A percentile compares a stretch with the other conserved stretches of the same genome.
phyloP scores from a whole-genome alignment of 92 coral and sea anemone species.

The Plumapathes pennacea region DNA sequence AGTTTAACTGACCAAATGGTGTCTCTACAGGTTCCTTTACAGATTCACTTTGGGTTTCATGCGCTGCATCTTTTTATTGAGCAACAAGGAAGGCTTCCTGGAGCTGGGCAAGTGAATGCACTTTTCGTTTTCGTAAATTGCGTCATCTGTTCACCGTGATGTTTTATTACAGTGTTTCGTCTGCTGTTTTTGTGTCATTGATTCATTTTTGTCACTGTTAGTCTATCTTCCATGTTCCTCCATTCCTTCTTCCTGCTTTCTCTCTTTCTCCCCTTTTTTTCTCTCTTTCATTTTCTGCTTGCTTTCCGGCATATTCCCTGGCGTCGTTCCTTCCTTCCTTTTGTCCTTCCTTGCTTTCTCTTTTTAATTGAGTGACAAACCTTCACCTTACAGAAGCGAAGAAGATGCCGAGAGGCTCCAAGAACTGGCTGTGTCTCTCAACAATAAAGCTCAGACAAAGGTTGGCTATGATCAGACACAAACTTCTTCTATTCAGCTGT shows the following conservation, averaged over 20 bases:
- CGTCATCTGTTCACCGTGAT: too few relatives aligned
- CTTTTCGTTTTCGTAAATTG: too few relatives aligned
- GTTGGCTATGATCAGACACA: constrained; percentile 5
- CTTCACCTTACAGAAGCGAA: constrained; percentile 38
- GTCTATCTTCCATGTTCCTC: neutral
- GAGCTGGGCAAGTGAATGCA: constrained; percentile 59
- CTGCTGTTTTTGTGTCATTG: neutral
- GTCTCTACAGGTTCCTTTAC: constrained; percentile 69
- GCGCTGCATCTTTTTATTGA: constrained; percentile 71
- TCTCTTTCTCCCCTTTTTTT: neutral
- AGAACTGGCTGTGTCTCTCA: constrained; percentile 57
- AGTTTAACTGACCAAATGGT: too few relatives aligned
- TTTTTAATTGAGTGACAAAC: too few relatives aligned
- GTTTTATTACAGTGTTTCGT: too few relatives aligned
- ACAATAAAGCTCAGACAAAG: constrained; percentile 36
- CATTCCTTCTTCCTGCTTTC: neutral
- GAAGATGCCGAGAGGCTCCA: constrained; percentile 65
- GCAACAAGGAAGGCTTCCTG: constrained; percentile 71
- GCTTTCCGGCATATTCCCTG: neutral
- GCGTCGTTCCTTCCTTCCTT: neutral
- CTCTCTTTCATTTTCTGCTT: neutral
- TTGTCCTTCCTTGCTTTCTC: neutral
- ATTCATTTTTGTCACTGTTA: neutral
- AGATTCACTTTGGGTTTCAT: constrained; percentile 78
- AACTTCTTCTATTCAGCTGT: neutral